These are phyloP conservation scores for Jordanella pulchra DNA, from an alignment of 2,797 vertebrate species.

Conservation along the genomic window DNA sequence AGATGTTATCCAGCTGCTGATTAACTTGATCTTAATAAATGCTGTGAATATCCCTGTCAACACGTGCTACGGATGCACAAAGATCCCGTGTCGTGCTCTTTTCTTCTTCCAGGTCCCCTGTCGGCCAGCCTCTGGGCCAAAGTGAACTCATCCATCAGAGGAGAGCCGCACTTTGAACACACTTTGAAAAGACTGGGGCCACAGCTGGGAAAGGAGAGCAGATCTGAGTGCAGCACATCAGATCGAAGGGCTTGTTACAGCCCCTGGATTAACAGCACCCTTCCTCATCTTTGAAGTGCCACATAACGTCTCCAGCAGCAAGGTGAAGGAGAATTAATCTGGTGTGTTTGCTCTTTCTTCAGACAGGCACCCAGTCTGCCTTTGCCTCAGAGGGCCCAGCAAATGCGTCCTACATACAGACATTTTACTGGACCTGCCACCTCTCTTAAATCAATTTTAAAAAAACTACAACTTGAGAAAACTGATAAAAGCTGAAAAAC, in stretches of 20 bases:
- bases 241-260: conserved; percentile 39
- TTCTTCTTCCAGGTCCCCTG: conserved; percentile 67
- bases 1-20: conserved; percentile 10
- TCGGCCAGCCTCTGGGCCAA: conserved; percentile 55
- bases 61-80: conserved; percentile 25
- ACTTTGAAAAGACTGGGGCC: conserved; percentile 65
- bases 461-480: conserved; percentile 1
- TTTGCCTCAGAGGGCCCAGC: conserved; percentile 24
- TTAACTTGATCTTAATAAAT: conserved; percentile 11
- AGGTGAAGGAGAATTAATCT: conserved; percentile 68
- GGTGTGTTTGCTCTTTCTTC: conserved; percentile 53
- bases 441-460: no score
- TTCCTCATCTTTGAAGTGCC: conserved; percentile 76
- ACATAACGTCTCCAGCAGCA: conserved; percentile 67
- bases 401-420: conserved; percentile 29
- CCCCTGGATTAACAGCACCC: conserved; percentile 68
- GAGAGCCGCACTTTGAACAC: conserved; percentile 78
- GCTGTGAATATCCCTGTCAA: conserved; percentile 1
- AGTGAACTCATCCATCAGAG: conserved; percentile 72
- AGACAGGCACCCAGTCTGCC: conserved; percentile 26
- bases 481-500: conserved; percentile 12
- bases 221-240: conserved; percentile 39
- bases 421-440: conserved; percentile 45
- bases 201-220: conserved; percentile 32
- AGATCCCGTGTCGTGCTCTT: conserved; percentile 62